Percentiles rank a stretch among this genome's conserved stretches.
Evolutionary conservation across 1,140 invertebrate genomes (phyloP).

Genomic region (Papilio aristodemus): DNA sequence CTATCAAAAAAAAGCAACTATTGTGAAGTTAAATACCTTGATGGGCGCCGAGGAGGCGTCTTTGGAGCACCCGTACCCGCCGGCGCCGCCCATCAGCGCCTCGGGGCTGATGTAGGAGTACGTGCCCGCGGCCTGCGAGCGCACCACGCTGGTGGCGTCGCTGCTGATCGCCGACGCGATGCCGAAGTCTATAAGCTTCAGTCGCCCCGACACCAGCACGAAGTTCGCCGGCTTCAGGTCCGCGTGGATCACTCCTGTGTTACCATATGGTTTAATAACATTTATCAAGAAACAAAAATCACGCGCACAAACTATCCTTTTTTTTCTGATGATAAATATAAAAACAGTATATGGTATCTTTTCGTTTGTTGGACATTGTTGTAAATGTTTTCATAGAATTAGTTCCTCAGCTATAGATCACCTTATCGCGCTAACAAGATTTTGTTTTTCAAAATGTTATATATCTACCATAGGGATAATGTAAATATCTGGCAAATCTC

Average conservation of each 20-base stretch:
- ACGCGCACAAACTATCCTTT: too few relatives aligned
- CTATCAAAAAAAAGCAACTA: background rate
- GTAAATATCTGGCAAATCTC: too few relatives aligned
- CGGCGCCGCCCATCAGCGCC: slow-evolving; percentile 83
- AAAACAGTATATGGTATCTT: too few relatives aligned
- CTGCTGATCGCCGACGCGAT: slow-evolving; percentile 95
- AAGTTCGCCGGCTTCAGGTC: slow-evolving; percentile 99
- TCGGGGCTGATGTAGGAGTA: slow-evolving; percentile 99
- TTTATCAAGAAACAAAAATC: too few relatives aligned
- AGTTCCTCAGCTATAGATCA: too few relatives aligned
- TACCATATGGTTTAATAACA: slow-evolving; percentile 58
- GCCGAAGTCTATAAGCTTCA: slow-evolving; percentile 99
- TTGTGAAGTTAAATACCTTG: slow-evolving; percentile 51
- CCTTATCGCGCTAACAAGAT: background rate
- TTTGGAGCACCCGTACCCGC: slow-evolving; percentile 62
- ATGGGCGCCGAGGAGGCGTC: slow-evolving; percentile 61
- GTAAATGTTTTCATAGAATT: too few relatives aligned
- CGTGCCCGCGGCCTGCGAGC: slow-evolving; percentile 87
- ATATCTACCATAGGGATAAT: background rate
- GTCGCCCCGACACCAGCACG: slow-evolving; percentile 89
- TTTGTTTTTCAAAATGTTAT: background rate
- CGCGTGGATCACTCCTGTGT: slow-evolving; percentile 93
- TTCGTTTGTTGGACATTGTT: too few relatives aligned
- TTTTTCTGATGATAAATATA: too few relatives aligned
- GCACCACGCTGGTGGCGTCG: slow-evolving; percentile 94